phyloP scores from a whole-genome alignment of 2,888 invertebrate species.

The Drosophila multiciliata region DNA sequence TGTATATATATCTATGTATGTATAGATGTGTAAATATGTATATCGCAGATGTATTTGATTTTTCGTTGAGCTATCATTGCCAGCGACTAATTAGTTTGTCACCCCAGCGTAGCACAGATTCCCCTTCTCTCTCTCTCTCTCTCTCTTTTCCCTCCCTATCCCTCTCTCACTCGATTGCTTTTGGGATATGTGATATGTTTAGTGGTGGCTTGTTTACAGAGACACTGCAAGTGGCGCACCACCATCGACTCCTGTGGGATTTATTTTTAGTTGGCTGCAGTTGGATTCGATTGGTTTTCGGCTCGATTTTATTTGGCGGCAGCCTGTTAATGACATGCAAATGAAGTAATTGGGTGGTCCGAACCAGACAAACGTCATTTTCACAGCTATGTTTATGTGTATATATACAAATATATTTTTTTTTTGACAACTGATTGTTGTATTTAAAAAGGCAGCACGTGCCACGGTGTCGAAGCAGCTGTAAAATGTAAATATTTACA shows the following conservation, averaged over 20 bases:
- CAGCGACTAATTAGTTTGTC: slow-evolving; percentile 58
- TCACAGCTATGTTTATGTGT: background rate
- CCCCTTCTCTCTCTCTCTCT: background rate
- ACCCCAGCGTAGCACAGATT: slow-evolving; percentile 12
- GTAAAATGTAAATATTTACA: slow-evolving; percentile 67
- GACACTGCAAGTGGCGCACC: slow-evolving; percentile 18
- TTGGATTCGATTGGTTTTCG: slow-evolving; percentile 28
- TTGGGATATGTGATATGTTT: slow-evolving; percentile 71
- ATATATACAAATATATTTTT: slow-evolving; percentile 33
- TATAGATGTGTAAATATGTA: background rate
- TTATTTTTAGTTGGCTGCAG: slow-evolving; percentile 64
- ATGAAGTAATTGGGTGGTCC: slow-evolving; percentile 71
- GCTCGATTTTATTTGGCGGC: slow-evolving; percentile 55
- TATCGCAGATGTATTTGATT: slow-evolving; percentile 9
- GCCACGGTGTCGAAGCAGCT: slow-evolving; percentile 52
- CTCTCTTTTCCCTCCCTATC: background rate
- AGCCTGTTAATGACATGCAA: slow-evolving; percentile 74
- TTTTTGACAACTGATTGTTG: slow-evolving; percentile 69
- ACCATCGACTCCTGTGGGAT: slow-evolving; percentile 13
- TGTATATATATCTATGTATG: background rate
- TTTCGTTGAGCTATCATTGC: slow-evolving; percentile 16
- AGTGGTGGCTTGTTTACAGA: slow-evolving; percentile 64
- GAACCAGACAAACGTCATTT: slow-evolving; percentile 15
- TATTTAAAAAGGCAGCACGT: slow-evolving; percentile 62
- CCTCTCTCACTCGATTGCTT: background rate